Evolutionary conservation across 2,888 invertebrate genomes (phyloP), one percentile per base, ranked within the genome.

Genomic region (Strigamia maritima): DNA sequence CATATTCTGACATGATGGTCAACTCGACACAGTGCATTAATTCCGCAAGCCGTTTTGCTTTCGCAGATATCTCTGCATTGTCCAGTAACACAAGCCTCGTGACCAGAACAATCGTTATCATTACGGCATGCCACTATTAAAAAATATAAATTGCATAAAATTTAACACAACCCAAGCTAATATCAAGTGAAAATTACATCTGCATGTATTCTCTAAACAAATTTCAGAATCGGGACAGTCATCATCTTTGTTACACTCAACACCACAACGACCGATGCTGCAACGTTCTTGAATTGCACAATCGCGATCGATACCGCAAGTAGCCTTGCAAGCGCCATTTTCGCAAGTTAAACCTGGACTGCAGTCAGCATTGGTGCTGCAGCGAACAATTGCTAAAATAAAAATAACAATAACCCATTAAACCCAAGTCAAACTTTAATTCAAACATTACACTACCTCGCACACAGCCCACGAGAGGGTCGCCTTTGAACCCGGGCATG

Each of bases 101-200:
- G 94, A 83, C 95, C 88, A 90, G 95, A 95, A 83, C 95, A 96
- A 84, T 96, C 95, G 83, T 95, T 94, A 85, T 95, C 95, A 0
- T 94, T 91, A 76, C 94, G 91, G 84, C 96, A 96, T 2, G 95
- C 95, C 80, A 95, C 90, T 90, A 28, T 78, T 31, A 40, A 19
- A 31, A 65, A 76, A 77, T 74, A n/a, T 28, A 16, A 35, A 38
- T 44, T 10, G 70, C 38, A 54, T 75, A 28, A 6, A 14, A 70
- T n/a, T n/a, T n/a, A 31, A 79, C n/a, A 78, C n/a, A 38, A 75
- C 28, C 79, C 16, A 70, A 79, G 44, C 28, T 14, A 70, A 79
- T 40, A 81, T 77, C 16, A 77, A 28, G 80, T 80, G 26, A n/a
- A 24, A 65, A 35, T 65, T 44, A 65, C 49, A 74, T 80, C 26